phyloP scores from a whole-genome alignment of 2,797 vertebrate species.

The Enteromius treurensis region DNA sequence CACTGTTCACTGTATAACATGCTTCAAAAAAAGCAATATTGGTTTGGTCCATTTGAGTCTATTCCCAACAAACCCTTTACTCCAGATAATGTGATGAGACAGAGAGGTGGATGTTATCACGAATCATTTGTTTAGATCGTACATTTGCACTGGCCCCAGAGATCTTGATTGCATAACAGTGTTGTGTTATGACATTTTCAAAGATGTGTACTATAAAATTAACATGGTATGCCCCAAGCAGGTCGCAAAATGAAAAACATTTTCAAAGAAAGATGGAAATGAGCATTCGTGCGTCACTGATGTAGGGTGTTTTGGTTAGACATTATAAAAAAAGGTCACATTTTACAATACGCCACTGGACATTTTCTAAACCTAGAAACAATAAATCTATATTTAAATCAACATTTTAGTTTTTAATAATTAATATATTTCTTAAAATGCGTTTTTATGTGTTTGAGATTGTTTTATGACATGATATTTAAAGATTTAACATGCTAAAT shows the following conservation, averaged over 20 bases:
- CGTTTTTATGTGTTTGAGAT: not conserved
- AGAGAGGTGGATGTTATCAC: constrained; percentile 44
- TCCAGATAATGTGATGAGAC: constrained; percentile 16
- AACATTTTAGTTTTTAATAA: not conserved
- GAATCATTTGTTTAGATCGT: constrained; percentile 42
- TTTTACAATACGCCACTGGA: not conserved
- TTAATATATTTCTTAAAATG: not conserved
- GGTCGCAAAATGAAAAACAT: constrained; percentile 32
- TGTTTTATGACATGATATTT: not conserved
- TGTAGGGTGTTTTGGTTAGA: constrained; percentile 10
- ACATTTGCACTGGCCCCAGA: constrained; percentile 23
- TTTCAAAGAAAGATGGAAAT: constrained; percentile 19
- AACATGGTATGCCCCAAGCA: constrained; percentile 10
- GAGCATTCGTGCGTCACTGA: constrained; percentile 26
- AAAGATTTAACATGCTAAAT: not conserved
- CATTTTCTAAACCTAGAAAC: constrained; percentile 22
- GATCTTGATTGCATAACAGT: constrained; percentile 36
- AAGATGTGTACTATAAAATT: constrained; percentile 30
- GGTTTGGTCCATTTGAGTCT: not conserved
- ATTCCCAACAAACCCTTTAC: not conserved
- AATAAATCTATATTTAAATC: not conserved
- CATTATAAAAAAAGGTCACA: constrained; percentile 28
- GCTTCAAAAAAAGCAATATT: not conserved
- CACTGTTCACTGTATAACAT: not conserved
- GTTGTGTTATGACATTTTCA: constrained; percentile 45